Base-by-base conservation (phyloP, 2,888 invertebrate genomes). In the Euclidia mi region DNA sequence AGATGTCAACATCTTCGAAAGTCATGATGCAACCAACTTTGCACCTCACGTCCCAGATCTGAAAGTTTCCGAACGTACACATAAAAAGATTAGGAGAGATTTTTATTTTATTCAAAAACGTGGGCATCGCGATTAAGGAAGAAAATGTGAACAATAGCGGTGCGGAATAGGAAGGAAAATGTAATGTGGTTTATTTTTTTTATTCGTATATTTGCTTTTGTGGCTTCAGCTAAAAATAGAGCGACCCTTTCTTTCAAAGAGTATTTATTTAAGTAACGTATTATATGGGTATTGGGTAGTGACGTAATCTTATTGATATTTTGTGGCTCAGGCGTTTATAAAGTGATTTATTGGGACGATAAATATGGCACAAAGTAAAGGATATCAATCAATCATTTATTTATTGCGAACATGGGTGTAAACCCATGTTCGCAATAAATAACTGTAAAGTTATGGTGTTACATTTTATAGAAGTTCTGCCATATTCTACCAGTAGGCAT, bases 31-130 rank as follows among this genome's bases (percentile, higher is more conserved):
- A 95, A 1, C 95, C 95, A 3, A 90, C 82, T 43, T 87, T 81
- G 47, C 93, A 91, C 59, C 96, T 85, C 11, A 84, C 81, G 67
- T 96, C 96, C 96, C 96, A 96, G 51, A 96, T 91, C 96, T 96
- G 81, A 42, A 85, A 85, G 42, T 60, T 53, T 31, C 29, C 42
- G 44, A 57, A 52, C 34, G 29, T 14, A 20, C 20, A 11, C 29
- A 50, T 46, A 51, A 15, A 58, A 45, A 45, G 25, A 34, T 38
- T 41, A 34, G 29, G 17, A 47, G 34, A 29, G 45, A 51, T 52
- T 62, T 61, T 34, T 53, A 47, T 48, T 49, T 51, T 44, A 57
- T 46, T 38, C 17, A 53, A 18, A 52, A 45, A 28, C 20, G 46
- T 34, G 14, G 14, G 3, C 42, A 50, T 28, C 0, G 17, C 18